These are phyloP conservation scores for Chionomys nivalis DNA, from an alignment of 2,113 vertebrate genomes.

Conservation along the genomic window DNA sequence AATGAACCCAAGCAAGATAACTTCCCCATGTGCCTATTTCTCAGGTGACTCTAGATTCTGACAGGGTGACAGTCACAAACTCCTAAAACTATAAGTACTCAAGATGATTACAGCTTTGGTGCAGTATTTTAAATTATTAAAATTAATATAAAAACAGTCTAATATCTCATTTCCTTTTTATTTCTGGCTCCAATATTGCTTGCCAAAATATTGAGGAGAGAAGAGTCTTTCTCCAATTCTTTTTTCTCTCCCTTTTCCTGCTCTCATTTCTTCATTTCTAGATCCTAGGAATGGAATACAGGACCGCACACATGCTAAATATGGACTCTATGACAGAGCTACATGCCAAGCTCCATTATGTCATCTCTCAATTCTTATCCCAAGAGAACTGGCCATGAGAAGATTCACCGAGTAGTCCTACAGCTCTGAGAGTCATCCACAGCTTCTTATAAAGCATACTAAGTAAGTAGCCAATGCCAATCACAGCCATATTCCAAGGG, in stretches of 20 bases:
- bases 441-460: neutral
- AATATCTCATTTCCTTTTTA: neutral
- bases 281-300: neutral
- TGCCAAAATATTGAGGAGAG: neutral
- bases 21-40: neutral
- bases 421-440: neutral
- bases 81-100: neutral
- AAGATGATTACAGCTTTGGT: neutral
- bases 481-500: too few relatives aligned
- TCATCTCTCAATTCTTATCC: neutral
- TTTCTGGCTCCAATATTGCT: neutral
- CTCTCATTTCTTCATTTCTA: neutral
- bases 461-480: neutral
- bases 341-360: neutral
- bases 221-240: neutral
- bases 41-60: neutral
- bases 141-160: neutral
- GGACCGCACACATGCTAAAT: neutral
- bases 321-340: neutral
- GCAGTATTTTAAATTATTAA: neutral
- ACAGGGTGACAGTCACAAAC: neutral
- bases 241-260: neutral
- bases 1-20: neutral
- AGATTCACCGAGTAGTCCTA: neutral
- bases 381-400: neutral